Base-by-base conservation (phyloP, 2,888 invertebrate genomes). In the Watsonalla cultraria region DNA sequence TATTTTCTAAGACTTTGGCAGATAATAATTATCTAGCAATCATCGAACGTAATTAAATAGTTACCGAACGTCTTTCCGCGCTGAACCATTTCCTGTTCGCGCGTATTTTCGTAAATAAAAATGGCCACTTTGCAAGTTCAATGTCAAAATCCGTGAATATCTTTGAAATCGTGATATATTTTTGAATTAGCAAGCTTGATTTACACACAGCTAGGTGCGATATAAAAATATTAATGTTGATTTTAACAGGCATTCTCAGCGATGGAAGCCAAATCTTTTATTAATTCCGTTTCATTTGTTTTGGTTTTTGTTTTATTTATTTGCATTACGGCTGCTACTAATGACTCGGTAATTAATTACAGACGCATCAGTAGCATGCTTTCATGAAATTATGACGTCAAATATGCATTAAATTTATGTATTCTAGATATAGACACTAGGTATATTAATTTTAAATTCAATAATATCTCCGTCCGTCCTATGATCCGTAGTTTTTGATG, bases 121-220 rank as follows among this genome's bases (percentile, higher is more conserved):
- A 77, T 72, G 72, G 73, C 66, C 54, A 58, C 54, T 50, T 51
- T 51, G 62, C 52, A 55, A 78, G 78, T 76, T 76, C 78, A 78
- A 74, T 76, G 76, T 65, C 76, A 66, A 54, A 61, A 57, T 48
- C 51, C 56, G 53, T 51, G 46, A 50, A 51, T 51, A 57, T 57
- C 52, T 52, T 5, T 45, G 11, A 45, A 57, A 54, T 53, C 39
- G 57, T 59, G 55, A 56, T 48, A 53, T 55, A 54, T 58, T 56
- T 53, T 46, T 33, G 51, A 58, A 52, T 52, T 56, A 53, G 53
- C 56, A 52, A 48, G 39, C 48, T 58, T 61, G 62, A 66, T 66
- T 61, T 66, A 66, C 60, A 45, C 14, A 52, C 37, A 39, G 54
- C 54, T 55, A 51, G 37, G 51, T 55, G 61, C 54, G 50, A 46